Evolutionary conservation across 2,113 vertebrate genomes (phyloP), one percentile per base, ranked within the genome.

Genomic region (Cricetomys ansorgei): DNA sequence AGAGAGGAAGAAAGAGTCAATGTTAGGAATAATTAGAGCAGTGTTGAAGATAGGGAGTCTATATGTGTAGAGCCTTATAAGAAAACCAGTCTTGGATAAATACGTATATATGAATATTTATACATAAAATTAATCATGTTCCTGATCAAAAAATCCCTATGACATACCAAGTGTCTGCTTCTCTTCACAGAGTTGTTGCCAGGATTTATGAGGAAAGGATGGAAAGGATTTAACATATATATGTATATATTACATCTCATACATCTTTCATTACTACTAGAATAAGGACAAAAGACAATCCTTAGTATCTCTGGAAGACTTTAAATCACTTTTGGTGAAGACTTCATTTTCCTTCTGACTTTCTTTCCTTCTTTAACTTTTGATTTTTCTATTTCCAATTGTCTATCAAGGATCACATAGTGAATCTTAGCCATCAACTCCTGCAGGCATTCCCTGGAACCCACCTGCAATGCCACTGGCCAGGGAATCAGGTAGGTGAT

Each of bases 11-110:
- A 93, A 53, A 88, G 25, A 94, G 29, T 40, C 45, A 86, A 59
- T 93, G 93, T 97, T 95, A 95, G n/a, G 81, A 95, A 88, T 90
- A 91, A 95, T 95, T 91, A 72, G 34, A 75, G 25, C 23, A 88
- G 31, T 79, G 50, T 85, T 80, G 50, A 90, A 92, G 73, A 94
- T 92, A 88, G 94, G 1, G 19, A 92, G 6, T 92, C 9, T 94
- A 25, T 88, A 23, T 94, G 19, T 59, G 31, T 86, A 92, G 6
- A 16, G 9, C 25, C 55, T 95, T 81, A 92, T 29, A 95, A 89
- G 80, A 95, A 94, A 94, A 91, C 87, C 79, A 89, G 37, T 92
- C 23, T 91, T 50, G 12, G 1, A 88, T 89, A 72, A 77, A 27
- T 64, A 91, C 53, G 2, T 43, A 76, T 75, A 65, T 29, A 75